Evolutionary conservation across 2,797 vertebrate species (phyloP).

Genomic region (Zenarchopterus dispar): DNA sequence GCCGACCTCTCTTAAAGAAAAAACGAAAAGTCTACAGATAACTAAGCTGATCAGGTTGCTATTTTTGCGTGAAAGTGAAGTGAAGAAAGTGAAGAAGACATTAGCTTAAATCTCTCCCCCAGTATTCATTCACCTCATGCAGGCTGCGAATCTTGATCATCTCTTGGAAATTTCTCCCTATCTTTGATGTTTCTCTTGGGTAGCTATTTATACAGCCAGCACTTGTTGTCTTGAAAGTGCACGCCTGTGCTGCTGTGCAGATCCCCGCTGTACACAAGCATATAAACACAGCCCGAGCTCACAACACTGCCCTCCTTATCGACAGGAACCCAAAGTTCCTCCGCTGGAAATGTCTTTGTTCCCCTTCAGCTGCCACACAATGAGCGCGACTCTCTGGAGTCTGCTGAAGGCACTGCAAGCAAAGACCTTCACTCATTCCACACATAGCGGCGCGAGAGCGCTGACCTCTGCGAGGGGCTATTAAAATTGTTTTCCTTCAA

Average conservation of each 20-base stretch:
- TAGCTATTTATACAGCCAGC: conserved; percentile 80
- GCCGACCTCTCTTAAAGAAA: too few species aligned
- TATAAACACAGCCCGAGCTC: conserved; percentile 77
- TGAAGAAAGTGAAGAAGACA: conserved; percentile 10
- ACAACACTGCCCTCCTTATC: conserved; percentile 82
- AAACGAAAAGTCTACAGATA: too few species aligned
- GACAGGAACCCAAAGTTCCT: conserved; percentile 88
- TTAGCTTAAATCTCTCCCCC: conserved; percentile 10
- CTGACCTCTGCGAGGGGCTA: conserved; percentile 71
- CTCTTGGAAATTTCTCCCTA: conserved; percentile 66
- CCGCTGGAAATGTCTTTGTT: conserved; percentile 87
- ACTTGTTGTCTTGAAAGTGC: conserved; percentile 80
- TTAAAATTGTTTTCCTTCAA: conserved; percentile 63
- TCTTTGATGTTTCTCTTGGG: conserved; percentile 79
- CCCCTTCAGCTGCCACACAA: conserved; percentile 79
- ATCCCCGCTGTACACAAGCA: conserved; percentile 77
- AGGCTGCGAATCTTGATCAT: conserved; percentile 61
- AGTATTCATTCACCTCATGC: conserved; percentile 22
- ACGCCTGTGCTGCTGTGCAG: conserved; percentile 59
- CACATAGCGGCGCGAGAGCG: conserved; percentile 60
- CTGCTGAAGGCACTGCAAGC: conserved; percentile 65
- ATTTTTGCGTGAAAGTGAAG: not conserved
- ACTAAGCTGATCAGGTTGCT: too few species aligned
- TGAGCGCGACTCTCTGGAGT: conserved; percentile 84
- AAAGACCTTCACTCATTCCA: conserved; percentile 75